Percentiles rank a stretch among this genome's conserved stretches.
These are phyloP conservation scores for Troides helena DNA, from an alignment of 2,888 invertebrate species.

Conservation along the genomic window DNA sequence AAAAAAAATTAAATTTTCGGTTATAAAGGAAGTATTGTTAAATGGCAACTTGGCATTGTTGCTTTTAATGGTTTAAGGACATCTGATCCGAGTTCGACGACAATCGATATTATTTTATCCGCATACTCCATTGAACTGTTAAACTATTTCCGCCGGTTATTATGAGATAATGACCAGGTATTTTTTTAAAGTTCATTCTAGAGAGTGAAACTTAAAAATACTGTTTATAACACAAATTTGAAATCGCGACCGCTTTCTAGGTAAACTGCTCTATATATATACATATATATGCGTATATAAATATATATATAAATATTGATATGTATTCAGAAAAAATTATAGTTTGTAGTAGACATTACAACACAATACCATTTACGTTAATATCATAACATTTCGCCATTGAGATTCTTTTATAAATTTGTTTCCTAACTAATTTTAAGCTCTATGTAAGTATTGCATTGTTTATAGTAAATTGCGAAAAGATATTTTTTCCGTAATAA, in stretches of 20 bases:
- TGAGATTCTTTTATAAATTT: constrained; percentile 21
- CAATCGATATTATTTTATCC: neutral
- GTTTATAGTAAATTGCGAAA: constrained; percentile 6
- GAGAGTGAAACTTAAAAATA: too few relatives aligned
- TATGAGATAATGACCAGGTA: neutral
- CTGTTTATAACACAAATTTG: too few relatives aligned
- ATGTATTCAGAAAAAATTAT: neutral
- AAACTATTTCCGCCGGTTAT: neutral
- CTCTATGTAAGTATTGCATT: neutral
- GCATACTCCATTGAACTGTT: neutral
- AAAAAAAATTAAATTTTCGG: neutral
- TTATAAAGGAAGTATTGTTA: constrained; percentile 1
- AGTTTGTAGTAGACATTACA: neutral
- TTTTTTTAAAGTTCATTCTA: too few relatives aligned
- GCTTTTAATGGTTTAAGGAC: neutral
- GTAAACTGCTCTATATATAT: too few relatives aligned
- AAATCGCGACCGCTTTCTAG: too few relatives aligned
- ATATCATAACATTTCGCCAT: constrained; percentile 8
- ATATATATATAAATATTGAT: neutral
- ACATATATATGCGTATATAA: too few relatives aligned
- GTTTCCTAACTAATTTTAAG: constrained; percentile 10
- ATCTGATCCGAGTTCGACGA: neutral
- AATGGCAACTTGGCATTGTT: constrained; percentile 1
- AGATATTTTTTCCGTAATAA: neutral
- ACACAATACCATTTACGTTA: neutral